Conservation (phyloP, 2,113 vertebrate species). For the Vimba vimba region DNA sequence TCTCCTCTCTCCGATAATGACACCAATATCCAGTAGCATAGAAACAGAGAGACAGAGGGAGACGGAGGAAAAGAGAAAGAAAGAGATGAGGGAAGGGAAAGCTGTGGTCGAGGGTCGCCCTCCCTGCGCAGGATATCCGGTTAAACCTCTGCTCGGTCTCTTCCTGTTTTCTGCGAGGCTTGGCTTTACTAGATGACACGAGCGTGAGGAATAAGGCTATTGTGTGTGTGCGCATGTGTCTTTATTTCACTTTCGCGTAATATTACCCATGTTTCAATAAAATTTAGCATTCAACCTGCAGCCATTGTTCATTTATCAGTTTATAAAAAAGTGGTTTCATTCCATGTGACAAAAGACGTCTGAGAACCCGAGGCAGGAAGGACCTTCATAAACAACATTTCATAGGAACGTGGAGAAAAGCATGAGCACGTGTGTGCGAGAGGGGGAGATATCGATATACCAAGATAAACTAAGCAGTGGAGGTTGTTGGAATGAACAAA, state of each 20-base stretch:
- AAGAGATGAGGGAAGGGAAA: conserved; percentile 52
- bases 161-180: conserved; percentile 58
- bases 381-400: conserved; percentile 22
- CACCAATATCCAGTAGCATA: conserved; percentile 26
- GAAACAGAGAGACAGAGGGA: conserved; percentile 28
- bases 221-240: background rate
- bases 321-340: background rate
- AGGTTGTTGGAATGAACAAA: background rate
- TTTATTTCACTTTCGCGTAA: conserved; percentile 2
- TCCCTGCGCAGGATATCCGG: conserved; percentile 60
- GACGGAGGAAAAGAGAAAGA: conserved; percentile 28
- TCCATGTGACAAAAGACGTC: background rate
- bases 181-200: conserved; percentile 43
- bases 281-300: too few species aligned
- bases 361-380: background rate
- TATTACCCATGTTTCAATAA: background rate
- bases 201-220: background rate
- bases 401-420: background rate
- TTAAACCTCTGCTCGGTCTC: conserved; percentile 54
- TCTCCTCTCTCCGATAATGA: conserved; percentile 50
- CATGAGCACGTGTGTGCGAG: background rate
- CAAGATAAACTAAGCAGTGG: background rate
- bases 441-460: background rate
- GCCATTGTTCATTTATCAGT: background rate
- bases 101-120: conserved; percentile 53